These are phyloP conservation scores for Eledone cirrhosa DNA, from an alignment of 2,888 invertebrate species.

Conservation along the genomic window DNA sequence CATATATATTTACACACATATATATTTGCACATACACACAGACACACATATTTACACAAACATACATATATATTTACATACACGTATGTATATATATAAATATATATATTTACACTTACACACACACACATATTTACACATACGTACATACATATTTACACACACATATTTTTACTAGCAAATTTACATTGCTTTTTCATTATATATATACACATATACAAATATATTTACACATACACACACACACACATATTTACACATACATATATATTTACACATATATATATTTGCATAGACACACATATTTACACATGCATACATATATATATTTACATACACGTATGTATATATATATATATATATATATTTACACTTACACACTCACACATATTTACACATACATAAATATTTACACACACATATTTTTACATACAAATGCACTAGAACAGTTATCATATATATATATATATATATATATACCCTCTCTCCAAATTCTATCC, in stretches of 20 bases:
- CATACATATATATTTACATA: too few relatives aligned
- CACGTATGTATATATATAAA: too few relatives aligned
- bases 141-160: background rate
- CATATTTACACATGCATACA: constrained; percentile 23
- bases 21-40: too few relatives aligned
- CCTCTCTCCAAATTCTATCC: too few relatives aligned
- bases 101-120: too few relatives aligned
- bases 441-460: background rate
- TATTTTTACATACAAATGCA: background rate
- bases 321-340: constrained; percentile 23
- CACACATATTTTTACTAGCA: background rate
- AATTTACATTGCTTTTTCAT: background rate
- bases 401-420: background rate
- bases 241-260: background rate
- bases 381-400: constrained; percentile 20
- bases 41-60: too few relatives aligned
- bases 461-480: background rate
- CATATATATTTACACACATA: too few relatives aligned
- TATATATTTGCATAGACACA: background rate
- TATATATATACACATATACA: background rate
- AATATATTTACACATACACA: background rate
- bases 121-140: too few relatives aligned
- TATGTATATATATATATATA: constrained; percentile 27
- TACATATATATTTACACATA: background rate
- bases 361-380: background rate